Evolutionary conservation across 2,797 vertebrate species (phyloP).

Genomic region (Arnoldichthys spilopterus): DNA sequence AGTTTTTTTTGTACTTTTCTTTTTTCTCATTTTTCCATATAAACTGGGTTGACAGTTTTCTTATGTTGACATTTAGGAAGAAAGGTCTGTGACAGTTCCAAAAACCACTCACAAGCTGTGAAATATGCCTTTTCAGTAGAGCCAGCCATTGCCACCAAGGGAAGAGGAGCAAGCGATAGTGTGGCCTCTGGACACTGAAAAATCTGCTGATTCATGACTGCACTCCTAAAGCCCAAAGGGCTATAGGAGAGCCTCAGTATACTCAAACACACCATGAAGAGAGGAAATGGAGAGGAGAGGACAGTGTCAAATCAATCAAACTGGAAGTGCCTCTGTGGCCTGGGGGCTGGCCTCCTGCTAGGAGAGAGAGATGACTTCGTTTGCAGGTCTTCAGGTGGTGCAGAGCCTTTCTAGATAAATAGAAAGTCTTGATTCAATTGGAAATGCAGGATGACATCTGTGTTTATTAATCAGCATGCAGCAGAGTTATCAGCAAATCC

Average conservation of each 20-base stretch:
- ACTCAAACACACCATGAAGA: slow-evolving; percentile 65
- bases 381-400: slow-evolving; percentile 41
- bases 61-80: slow-evolving; percentile 31
- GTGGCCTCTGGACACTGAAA: slow-evolving; percentile 64
- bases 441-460: slow-evolving; percentile 19
- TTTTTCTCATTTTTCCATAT: too few species aligned
- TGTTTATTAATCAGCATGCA: slow-evolving; percentile 32
- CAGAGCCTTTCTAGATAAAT: slow-evolving; percentile 8
- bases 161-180: slow-evolving; percentile 39
- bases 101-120: slow-evolving; percentile 21
- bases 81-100: slow-evolving; percentile 33
- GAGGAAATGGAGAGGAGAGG: slow-evolving; percentile 61
- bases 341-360: slow-evolving; percentile 56
- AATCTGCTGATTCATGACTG: slow-evolving; percentile 75
- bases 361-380: slow-evolving; percentile 50
- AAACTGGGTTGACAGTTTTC: too few species aligned
- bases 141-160: slow-evolving; percentile 67
- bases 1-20: too few species aligned
- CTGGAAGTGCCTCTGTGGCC: slow-evolving; percentile 59
- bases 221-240: slow-evolving; percentile 63
- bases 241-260: slow-evolving; percentile 56
- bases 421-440: slow-evolving; percentile 2
- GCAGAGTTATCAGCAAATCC: slow-evolving; percentile 11
- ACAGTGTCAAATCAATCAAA: slow-evolving; percentile 57
- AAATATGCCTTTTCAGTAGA: slow-evolving; percentile 79